Conservation (phyloP, 2,797 vertebrate species). For the Rhadinocentrus ornatus region DNA sequence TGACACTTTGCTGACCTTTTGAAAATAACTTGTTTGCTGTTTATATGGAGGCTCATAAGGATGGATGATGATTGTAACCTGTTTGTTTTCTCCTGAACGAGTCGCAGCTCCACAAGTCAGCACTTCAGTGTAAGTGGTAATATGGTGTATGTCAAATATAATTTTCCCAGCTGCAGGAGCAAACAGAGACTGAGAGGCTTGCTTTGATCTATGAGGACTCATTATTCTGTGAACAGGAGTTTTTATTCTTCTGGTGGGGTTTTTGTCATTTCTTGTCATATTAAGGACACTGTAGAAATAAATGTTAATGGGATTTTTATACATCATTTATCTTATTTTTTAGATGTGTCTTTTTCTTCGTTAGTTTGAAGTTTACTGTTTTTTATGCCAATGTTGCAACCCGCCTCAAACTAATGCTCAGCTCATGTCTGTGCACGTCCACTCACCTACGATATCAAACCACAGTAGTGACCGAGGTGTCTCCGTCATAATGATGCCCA, state of each 20-base stretch:
- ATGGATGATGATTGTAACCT: constrained; percentile 36
- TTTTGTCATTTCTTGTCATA: constrained; percentile 12
- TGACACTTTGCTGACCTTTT: constrained; percentile 48
- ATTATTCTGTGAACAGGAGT: not conserved
- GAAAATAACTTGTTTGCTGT: constrained; percentile 24
- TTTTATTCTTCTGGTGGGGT: constrained; percentile 3
- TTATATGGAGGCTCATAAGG: constrained; percentile 30
- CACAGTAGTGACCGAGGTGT: constrained; percentile 85
- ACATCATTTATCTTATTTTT: constrained; percentile 22
- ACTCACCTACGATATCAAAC: constrained; percentile 90
- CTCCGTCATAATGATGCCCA: constrained; percentile 93
- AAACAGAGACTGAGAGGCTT: not conserved
- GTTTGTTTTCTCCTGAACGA: constrained; percentile 11
- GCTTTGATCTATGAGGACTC: constrained; percentile 20
- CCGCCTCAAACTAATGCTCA: constrained; percentile 16
- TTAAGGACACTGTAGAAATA: not conserved
- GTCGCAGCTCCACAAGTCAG: constrained; percentile 15
- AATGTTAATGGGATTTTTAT: constrained; percentile 3
- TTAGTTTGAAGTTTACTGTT: constrained; percentile 21
- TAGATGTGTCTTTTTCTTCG: constrained; percentile 31
- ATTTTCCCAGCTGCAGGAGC: constrained; percentile 27
- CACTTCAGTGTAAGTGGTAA: constrained; percentile 49
- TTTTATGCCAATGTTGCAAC: not conserved
- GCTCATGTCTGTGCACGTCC: not conserved
- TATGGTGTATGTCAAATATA: constrained; percentile 32